Evolutionary conservation across 2,797 vertebrate species (phyloP), one percentile per base, ranked within the genome.

Genomic region (Muscicapa comitata): DNA sequence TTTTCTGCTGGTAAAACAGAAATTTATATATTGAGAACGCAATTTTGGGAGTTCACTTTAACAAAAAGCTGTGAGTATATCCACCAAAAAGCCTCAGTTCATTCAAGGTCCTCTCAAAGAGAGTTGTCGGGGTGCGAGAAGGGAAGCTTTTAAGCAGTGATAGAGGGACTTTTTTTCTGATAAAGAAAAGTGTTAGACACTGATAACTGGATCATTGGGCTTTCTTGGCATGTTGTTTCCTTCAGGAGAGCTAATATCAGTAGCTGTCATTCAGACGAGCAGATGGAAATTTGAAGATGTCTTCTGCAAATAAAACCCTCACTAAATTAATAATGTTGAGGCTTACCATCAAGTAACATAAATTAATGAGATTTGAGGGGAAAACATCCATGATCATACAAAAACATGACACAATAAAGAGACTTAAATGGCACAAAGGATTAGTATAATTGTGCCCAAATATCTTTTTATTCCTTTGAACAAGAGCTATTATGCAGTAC

Each of bases 271-370:
- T 75, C 45, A 87, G n/a, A 81, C 0, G 4, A 94, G 55, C 40
- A 67, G 74, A 81, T 77, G 78, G 63, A 88, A 92, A 9, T 76
- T 43, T 68, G 33, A 88, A 86, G 54, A 78, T 54, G 9, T 38
- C 7, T 90, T 86, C 66, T 88, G 29, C 31, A 87, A 93, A 73
- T 75, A 86, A 84, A 95, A 14, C 4, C 11, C 47, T 90, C 17
- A 38, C 7, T 78, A 63, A 75, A 78, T 50, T 43, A 87, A 58
- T 72, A 47, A 82, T 1, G 2, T 51, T 78, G 40, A 81, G 18
- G 51, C 4, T 58, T 80, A 31, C 42, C 11, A 40, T 24, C 23
- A 66, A 50, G 37, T 38, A 87, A 42, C 24, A 73, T 17, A 74
- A 85, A 70, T 71, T 53, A 17, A 61, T 74, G 57, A 85, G 40